Conservation (phyloP, 2,113 vertebrate genomes). For the Catharus minimus region DNA sequence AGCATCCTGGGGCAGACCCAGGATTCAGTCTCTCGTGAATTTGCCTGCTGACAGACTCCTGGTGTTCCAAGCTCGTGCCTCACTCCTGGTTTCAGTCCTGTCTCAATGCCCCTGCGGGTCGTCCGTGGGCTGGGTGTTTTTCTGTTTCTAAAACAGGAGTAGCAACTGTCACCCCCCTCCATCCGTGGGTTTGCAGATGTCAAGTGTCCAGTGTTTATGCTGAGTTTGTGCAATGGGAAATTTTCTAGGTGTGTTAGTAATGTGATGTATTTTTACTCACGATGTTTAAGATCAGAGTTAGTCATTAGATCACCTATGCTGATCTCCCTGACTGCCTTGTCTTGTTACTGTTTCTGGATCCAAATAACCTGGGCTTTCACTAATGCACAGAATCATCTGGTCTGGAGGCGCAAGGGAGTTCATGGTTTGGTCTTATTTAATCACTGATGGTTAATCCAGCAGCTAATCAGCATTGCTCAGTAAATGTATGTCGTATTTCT, state of each 20-base stretch:
- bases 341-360: background rate
- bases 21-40: background rate
- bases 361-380: background rate
- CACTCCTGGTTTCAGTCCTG: background rate
- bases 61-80: background rate
- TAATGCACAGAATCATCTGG: background rate
- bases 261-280: background rate
- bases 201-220: background rate
- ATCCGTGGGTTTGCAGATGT: slow-evolving; percentile 3
- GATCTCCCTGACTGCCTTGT: background rate
- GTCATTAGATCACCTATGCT: background rate
- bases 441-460: background rate
- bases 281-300: background rate
- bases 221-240: background rate
- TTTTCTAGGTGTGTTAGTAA: background rate
- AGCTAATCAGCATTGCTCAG: slow-evolving; percentile 25
- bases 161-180: background rate
- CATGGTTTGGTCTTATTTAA: slow-evolving; percentile 7
- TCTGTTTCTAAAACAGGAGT: slow-evolving; percentile 1
- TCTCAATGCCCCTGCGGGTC: fast-evolving
- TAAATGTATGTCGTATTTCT: background rate
- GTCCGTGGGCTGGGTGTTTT: background rate
- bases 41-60: background rate
- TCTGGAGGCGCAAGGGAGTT: background rate
- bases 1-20: background rate